These are phyloP conservation scores for Cylloceria caligata DNA, from an alignment of 2,888 invertebrate genomes.

Conservation along the genomic window DNA sequence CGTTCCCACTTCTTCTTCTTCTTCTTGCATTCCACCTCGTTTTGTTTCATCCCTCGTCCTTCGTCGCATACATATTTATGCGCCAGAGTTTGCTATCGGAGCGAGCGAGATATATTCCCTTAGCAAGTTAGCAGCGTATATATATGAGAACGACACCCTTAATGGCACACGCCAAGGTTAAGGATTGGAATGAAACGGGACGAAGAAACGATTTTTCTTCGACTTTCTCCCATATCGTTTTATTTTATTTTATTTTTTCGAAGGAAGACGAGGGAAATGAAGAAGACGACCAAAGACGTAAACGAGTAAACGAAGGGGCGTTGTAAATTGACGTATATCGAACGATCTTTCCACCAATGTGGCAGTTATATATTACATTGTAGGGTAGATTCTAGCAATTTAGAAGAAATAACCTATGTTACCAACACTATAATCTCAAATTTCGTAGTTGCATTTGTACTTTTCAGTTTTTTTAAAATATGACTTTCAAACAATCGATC, in stretches of 20 bases:
- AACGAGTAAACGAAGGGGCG: neutral
- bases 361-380: neutral
- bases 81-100: conserved; percentile 41
- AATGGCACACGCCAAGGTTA: conserved; percentile 9
- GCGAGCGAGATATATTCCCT: conserved; percentile 25
- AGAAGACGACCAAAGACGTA: conserved; percentile 3
- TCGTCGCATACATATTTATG: conserved; percentile 63
- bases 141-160: neutral
- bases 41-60: conserved; percentile 19
- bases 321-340: conserved; percentile 3
- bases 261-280: neutral
- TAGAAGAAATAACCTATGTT: too few relatives aligned
- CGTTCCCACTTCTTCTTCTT: conserved; percentile 42
- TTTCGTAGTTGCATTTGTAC: too few relatives aligned
- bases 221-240: conserved; percentile 23
- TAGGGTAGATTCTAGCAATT: too few relatives aligned
- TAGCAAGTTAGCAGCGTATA: neutral
- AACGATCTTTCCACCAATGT: neutral
- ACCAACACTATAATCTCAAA: too few relatives aligned
- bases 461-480: too few relatives aligned
- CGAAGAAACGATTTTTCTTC: conserved; percentile 44
- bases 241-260: conserved; percentile 14
- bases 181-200: conserved; percentile 46
- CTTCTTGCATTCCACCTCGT: conserved; percentile 15
- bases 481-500: too few relatives aligned